Evolutionary conservation across 1,140 invertebrate species (phyloP).

Genomic region (Drosophila sucinea): DNA sequence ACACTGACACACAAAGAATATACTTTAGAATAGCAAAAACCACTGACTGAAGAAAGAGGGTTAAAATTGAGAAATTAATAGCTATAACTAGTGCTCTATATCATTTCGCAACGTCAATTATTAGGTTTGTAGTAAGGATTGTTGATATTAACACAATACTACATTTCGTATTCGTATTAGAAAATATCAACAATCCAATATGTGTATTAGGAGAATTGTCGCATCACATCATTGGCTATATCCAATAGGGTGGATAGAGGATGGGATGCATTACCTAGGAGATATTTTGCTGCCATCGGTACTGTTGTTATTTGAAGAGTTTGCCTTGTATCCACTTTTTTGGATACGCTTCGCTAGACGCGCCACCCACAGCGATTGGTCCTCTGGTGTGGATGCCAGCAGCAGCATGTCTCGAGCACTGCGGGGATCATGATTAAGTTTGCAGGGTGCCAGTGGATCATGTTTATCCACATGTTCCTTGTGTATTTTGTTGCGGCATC

Average conservation of each 20-base stretch:
- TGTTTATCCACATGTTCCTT: constrained; percentile 96
- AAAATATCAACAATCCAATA: background rate
- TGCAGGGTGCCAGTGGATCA: constrained; percentile 93
- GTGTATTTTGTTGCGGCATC: constrained; percentile 98
- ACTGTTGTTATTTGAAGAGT: constrained; percentile 86
- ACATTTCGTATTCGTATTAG: background rate
- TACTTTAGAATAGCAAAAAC: constrained; percentile 1
- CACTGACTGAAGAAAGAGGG: background rate
- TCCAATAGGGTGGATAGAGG: background rate
- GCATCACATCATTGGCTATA: background rate
- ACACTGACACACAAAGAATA: background rate
- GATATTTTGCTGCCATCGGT: constrained; percentile 86
- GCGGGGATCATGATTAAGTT: constrained; percentile 96
- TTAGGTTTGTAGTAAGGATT: constrained; percentile 22
- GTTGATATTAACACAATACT: background rate
- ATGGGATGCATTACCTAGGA: constrained; percentile 85
- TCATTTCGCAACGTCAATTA: constrained; percentile 12
- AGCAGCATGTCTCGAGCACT: constrained; percentile 96
- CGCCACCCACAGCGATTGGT: constrained; percentile 96
- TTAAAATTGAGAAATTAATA: background rate
- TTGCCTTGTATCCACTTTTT: constrained; percentile 96
- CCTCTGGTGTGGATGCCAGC: constrained; percentile 91
- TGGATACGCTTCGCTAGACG: constrained; percentile 95
- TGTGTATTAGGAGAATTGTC: background rate
- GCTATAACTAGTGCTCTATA: background rate